Percentiles rank a stretch among this genome's conserved stretches.
Evolutionary conservation across 2,888 invertebrate species (phyloP).

Genomic region (Acanthococcus lagerstroemiae): DNA sequence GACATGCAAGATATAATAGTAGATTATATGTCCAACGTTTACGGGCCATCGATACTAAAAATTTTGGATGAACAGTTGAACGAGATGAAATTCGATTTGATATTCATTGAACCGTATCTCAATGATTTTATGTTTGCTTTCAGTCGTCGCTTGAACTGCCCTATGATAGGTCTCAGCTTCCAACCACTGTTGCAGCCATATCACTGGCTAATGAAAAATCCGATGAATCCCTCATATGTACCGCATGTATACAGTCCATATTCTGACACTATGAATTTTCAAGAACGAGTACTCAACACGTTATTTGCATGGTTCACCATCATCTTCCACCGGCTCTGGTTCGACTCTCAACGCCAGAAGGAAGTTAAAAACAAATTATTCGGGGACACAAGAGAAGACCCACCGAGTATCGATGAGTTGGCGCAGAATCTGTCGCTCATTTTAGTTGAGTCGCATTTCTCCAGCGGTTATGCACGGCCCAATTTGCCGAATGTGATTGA

Average conservation of each 20-base stretch:
- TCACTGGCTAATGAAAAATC: constrained; percentile 3
- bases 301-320: neutral
- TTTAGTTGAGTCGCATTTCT: constrained; percentile 15
- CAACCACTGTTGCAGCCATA: constrained; percentile 3
- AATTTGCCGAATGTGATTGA: constrained; percentile 10
- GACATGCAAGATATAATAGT: no score
- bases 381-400: neutral
- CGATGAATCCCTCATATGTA: constrained; percentile 4
- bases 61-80: no score
- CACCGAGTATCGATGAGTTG: neutral
- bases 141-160: neutral
- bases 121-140: neutral
- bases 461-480: neutral
- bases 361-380: neutral
- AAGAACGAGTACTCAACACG: constrained; percentile 1
- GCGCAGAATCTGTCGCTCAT: neutral
- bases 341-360: neutral
- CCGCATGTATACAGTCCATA: constrained; percentile 10
- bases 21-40: no score
- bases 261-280: constrained; percentile 20
- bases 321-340: neutral
- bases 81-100: constrained; percentile 10
- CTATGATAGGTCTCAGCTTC: constrained; percentile 4
- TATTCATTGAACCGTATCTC: constrained; percentile 2
- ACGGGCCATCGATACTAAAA: no score